phyloP scores from a whole-genome alignment of 2,888 invertebrate genomes.

The Philereme vetulata region DNA sequence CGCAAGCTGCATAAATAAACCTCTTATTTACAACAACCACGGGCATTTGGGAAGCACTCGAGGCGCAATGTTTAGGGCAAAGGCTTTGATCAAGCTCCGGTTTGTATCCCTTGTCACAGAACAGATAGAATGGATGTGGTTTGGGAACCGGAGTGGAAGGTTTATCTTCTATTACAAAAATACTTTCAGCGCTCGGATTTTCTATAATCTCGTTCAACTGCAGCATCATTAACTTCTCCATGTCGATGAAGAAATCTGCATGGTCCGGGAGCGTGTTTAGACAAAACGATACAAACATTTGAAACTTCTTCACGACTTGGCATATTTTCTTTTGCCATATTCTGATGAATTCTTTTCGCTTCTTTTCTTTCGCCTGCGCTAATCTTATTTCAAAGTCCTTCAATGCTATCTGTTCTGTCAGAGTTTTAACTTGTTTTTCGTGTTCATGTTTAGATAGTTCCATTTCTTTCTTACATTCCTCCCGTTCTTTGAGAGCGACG shows the following conservation, averaged over 20 bases:
- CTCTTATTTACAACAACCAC: constrained; percentile 68
- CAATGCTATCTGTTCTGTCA: constrained; percentile 52
- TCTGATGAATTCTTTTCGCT: constrained; percentile 50
- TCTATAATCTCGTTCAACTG: constrained; percentile 64
- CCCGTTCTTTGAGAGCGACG: constrained; percentile 71
- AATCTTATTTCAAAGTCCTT: constrained; percentile 61
- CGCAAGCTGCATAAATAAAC: constrained; percentile 69
- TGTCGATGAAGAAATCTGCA: constrained; percentile 72
- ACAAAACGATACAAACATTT: constrained; percentile 67
- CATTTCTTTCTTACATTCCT: constrained; percentile 59
- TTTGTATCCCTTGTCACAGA: constrained; percentile 63
- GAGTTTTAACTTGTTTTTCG: constrained; percentile 55
- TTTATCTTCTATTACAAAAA: constrained; percentile 54
- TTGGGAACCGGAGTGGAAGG: constrained; percentile 55
- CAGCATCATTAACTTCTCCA: constrained; percentile 72
- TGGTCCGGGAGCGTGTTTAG: constrained; percentile 67
- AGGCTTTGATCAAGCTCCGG: constrained; percentile 55
- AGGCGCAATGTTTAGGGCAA: constrained; percentile 63
- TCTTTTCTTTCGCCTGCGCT: constrained; percentile 55
- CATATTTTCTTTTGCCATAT: constrained; percentile 71
- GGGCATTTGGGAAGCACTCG: constrained; percentile 64
- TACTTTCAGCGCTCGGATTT: constrained; percentile 57
- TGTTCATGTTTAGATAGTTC: constrained; percentile 53
- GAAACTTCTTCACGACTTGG: constrained; percentile 69
- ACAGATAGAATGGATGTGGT: constrained; percentile 67